Evolutionary conservation across 2,888 invertebrate species (phyloP), one percentile per base, ranked within the genome.

Genomic region (Drosophila quinaria): DNA sequence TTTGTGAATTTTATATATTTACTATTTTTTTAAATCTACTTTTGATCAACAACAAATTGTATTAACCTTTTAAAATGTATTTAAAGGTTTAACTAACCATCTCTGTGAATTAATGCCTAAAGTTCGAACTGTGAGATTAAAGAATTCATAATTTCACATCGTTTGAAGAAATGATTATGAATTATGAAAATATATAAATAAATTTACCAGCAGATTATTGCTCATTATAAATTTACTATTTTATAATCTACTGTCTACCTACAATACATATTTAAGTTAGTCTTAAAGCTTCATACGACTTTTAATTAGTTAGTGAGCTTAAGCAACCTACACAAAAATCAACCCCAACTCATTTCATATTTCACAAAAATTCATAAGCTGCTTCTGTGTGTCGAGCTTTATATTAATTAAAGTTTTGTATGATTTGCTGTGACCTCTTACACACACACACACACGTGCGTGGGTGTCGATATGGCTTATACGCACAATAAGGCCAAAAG

Each of bases 331-430:
- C 25, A 44, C 13, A 22, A 19, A 19, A 42, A 35, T 6, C 19
- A 6, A 39, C 25, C 15, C n/a, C 1, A 22, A 29, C 41, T 44
- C 42, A 1, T 10, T n/a, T n/a, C 33, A 22, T 35, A 19, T 11
- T 8, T 11, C 22, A 55, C 33, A 46, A 55, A 37, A 51, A 31
- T 44, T 67, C 67, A 59, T 87, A 75, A 85, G 66, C 86, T 58
- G 73, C 49, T 71, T 25, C 25, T 70, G 46, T 49, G 33, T 60
- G 61, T 8, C 6, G 5, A 65, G 76, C 47, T 78, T 78, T 78
- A 78, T 80, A 88, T 88, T 88, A 86, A 83, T 86, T 86, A 86
- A 88, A 83, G 81, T 86, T 80, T 70, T 83, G 74, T 86, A 78
- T 83, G 84, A 80, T 77, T 86, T 86, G 22, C 13, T 22, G 31